Evolutionary conservation across 2,113 vertebrate genomes (phyloP).

Genomic region (Passer domesticus): DNA sequence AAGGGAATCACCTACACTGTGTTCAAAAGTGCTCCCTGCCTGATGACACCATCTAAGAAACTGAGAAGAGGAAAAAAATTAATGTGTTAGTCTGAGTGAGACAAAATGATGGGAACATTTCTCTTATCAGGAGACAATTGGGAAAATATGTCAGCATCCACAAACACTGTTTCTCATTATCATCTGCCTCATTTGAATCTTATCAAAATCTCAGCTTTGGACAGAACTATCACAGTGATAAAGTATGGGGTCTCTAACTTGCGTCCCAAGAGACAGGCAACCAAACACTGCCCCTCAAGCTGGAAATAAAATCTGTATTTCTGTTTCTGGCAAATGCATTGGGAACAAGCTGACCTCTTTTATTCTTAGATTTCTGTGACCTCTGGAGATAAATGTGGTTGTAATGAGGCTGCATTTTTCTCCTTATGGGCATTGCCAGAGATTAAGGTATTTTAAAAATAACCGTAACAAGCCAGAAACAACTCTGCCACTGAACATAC

Average conservation of each 20-base stretch:
- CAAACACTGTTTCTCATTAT: not conserved
- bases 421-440: constrained; percentile 4
- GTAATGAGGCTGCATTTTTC: constrained; percentile 40
- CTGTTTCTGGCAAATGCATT: constrained; percentile 67
- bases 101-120: not conserved
- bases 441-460: constrained; percentile 73
- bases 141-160: not conserved
- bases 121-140: not conserved
- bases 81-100: not conserved
- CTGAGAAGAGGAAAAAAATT: not conserved
- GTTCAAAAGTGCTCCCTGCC: not conserved
- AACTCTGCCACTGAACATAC: constrained; percentile 20
- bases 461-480: constrained; percentile 33
- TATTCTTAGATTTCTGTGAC: constrained; percentile 69
- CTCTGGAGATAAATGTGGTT: constrained; percentile 56
- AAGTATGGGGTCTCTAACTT: not conserved
- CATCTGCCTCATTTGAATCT: not conserved
- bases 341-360: constrained; percentile 68
- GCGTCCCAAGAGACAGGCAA: not conserved
- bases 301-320: constrained; percentile 41
- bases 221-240: not conserved
- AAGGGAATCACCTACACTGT: not conserved
- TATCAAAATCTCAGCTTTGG: not conserved
- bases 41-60: not conserved
- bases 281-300: not conserved